phyloP scores from a whole-genome alignment of 2,888 invertebrate genomes.

The Ornithoptera alexandrae region DNA sequence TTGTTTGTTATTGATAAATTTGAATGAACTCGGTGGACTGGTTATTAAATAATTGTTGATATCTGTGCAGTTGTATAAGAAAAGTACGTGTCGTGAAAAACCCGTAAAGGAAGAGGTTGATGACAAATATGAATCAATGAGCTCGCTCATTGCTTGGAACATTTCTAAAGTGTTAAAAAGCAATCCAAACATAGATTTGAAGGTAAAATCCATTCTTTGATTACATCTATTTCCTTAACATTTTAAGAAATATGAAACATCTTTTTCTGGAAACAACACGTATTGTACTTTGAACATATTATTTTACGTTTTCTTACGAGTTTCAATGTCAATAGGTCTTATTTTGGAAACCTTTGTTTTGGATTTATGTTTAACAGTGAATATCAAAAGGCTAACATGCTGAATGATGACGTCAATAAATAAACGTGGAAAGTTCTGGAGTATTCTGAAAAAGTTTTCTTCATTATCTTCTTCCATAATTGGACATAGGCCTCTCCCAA shows the following conservation, averaged over 20 bases:
- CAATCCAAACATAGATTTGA: conserved; percentile 55
- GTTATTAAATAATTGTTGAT: not conserved
- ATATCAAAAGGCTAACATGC: too few relatives aligned
- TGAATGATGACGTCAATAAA: too few relatives aligned
- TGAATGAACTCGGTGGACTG: not conserved
- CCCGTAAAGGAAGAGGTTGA: not conserved
- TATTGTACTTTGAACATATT: too few relatives aligned
- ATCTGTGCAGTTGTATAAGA: conserved; percentile 11
- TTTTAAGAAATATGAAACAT: not conserved
- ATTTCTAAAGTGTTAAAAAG: conserved; percentile 60
- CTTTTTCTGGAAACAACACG: not conserved
- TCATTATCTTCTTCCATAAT: too few relatives aligned
- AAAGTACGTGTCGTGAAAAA: conserved; percentile 4
- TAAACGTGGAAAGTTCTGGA: too few relatives aligned
- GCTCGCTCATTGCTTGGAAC: conserved; percentile 63
- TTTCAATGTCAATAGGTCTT: too few relatives aligned
- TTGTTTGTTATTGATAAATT: not conserved
- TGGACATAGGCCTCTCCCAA: too few relatives aligned
- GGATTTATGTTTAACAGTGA: too few relatives aligned
- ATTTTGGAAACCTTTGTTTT: too few relatives aligned
- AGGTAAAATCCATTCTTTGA: conserved; percentile 44
- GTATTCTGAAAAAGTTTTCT: too few relatives aligned
- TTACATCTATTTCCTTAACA: not conserved
- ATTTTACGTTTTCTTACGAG: too few relatives aligned
- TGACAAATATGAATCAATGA: conserved; percentile 50